Evolutionary conservation across 2,797 vertebrate species (phyloP).

Genomic region (Eulemur albifrons): DNA sequence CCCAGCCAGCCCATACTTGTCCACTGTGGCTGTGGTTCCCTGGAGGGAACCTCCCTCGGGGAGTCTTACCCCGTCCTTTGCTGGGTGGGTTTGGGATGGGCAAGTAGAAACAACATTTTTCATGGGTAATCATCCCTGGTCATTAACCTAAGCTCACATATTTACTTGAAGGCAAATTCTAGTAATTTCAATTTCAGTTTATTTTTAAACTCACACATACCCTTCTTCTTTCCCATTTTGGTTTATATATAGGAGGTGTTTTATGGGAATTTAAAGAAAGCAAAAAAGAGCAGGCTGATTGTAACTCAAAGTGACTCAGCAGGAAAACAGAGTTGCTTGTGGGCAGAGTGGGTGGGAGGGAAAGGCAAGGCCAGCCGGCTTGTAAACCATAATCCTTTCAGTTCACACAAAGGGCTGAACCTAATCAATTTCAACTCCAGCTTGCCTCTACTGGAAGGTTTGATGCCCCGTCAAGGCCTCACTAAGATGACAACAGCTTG

Average conservation of each 20-base stretch:
- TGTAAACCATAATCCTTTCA: conserved; percentile 7
- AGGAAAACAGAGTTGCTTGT: conserved; percentile 31
- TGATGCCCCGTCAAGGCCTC: not conserved
- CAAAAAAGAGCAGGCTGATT: conserved; percentile 53
- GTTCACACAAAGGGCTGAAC: not conserved
- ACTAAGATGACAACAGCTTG: not conserved
- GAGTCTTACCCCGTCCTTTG: not conserved
- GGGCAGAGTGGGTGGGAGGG: conserved; percentile 6
- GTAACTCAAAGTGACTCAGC: conserved; percentile 39
- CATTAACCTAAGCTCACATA: conserved; percentile 15
- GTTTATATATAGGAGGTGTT: conserved; percentile 22
- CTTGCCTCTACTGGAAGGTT: not conserved
- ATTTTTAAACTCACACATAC: conserved; percentile 50
- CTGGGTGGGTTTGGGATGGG: not conserved
- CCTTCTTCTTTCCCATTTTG: conserved; percentile 26
- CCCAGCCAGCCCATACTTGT: not conserved
- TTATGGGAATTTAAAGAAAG: conserved; percentile 59
- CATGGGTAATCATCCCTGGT: not conserved
- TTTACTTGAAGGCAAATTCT: conserved; percentile 45
- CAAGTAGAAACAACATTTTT: not conserved
- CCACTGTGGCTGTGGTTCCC: not conserved
- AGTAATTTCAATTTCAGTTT: conserved; percentile 56
- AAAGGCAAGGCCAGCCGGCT: not conserved
- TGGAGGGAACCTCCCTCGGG: not conserved
- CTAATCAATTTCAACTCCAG: conserved; percentile 1